Evolutionary conservation across 23 tunicate genomes (phyloP).

Genomic region (Ascidia mentula): DNA sequence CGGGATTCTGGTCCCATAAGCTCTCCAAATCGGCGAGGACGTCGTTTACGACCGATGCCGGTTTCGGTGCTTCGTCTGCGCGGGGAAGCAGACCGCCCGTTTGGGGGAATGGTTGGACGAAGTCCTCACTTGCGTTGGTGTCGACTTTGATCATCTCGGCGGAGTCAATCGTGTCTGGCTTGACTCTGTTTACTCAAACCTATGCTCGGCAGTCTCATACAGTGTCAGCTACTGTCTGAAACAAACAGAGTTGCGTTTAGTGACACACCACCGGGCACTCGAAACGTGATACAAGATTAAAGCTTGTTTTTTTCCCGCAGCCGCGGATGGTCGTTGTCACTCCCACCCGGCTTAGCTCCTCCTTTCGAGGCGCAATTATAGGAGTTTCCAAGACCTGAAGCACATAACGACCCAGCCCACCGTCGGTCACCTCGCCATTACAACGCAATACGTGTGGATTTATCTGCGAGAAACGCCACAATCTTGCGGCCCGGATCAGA

Average conservation of each 20-base stretch:
- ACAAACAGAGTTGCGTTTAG: too few species aligned
- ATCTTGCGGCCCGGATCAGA: background rate
- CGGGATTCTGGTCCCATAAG: conserved; percentile 62
- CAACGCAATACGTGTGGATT: background rate
- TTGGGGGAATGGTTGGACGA: conserved; percentile 13
- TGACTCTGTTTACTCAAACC: too few species aligned
- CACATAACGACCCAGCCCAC: conserved; percentile 5
- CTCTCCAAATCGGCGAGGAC: conserved; percentile 50
- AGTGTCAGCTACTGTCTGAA: too few species aligned
- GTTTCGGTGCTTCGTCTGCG: background rate
- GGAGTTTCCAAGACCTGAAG: conserved; percentile 4
- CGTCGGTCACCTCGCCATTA: conserved; percentile 1
- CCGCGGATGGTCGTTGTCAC: too few species aligned
- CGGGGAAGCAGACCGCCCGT: conserved; percentile 26
- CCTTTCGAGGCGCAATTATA: background rate
- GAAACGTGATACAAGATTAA: too few species aligned
- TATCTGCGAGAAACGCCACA: background rate
- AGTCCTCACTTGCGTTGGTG: conserved; percentile 24
- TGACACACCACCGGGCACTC: too few species aligned
- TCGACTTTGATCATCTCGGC: conserved; percentile 44
- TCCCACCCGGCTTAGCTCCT: background rate
- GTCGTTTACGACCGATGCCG: background rate
- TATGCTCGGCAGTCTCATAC: too few species aligned
- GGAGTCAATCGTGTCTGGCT: too few species aligned
- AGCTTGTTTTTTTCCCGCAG: too few species aligned